phyloP scores from a whole-genome alignment of 2,797 vertebrate genomes.

The Poeciliopsis infans region DNA sequence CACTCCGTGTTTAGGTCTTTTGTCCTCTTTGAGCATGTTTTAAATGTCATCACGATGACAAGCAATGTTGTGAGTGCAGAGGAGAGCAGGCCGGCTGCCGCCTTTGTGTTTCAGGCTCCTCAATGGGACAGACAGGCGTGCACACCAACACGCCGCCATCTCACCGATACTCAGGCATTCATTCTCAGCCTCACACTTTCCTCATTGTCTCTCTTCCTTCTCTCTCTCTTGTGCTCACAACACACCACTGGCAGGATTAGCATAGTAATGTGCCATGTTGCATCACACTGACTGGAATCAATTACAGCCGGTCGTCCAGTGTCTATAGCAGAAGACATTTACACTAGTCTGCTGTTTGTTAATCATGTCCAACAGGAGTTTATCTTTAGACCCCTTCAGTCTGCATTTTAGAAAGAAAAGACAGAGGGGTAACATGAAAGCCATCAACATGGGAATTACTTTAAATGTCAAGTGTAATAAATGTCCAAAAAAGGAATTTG shows the following conservation, averaged over 20 bases:
- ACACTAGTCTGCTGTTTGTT: slow-evolving; percentile 77
- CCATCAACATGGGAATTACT: slow-evolving; percentile 45
- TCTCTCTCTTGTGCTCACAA: slow-evolving; percentile 38
- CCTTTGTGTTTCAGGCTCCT: slow-evolving; percentile 67
- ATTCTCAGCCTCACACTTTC: slow-evolving; percentile 61
- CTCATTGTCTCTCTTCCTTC: slow-evolving; percentile 51
- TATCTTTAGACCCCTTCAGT: slow-evolving; percentile 70
- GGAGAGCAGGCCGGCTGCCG: slow-evolving; percentile 59
- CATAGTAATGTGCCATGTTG: slow-evolving; percentile 82
- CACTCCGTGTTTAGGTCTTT: slow-evolving; percentile 73
- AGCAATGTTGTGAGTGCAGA: slow-evolving; percentile 64
- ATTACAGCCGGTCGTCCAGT: slow-evolving; percentile 77
- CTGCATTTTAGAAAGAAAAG: slow-evolving; percentile 33
- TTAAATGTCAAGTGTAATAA: slow-evolving; percentile 36
- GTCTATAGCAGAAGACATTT: slow-evolving; percentile 76
- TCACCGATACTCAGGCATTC: slow-evolving; percentile 68
- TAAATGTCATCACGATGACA: slow-evolving; percentile 79
- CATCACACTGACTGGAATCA: slow-evolving; percentile 82
- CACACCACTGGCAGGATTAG: slow-evolving; percentile 76
- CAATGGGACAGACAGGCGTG: slow-evolving; percentile 69
- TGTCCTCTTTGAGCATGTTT: slow-evolving; percentile 75
- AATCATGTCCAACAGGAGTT: slow-evolving; percentile 79
- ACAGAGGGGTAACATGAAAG: slow-evolving; percentile 35
- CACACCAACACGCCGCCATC: slow-evolving; percentile 53
- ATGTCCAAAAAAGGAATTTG: slow-evolving; percentile 36